Conservation (phyloP, 2,888 invertebrate genomes). For the Sipha maydis region DNA sequence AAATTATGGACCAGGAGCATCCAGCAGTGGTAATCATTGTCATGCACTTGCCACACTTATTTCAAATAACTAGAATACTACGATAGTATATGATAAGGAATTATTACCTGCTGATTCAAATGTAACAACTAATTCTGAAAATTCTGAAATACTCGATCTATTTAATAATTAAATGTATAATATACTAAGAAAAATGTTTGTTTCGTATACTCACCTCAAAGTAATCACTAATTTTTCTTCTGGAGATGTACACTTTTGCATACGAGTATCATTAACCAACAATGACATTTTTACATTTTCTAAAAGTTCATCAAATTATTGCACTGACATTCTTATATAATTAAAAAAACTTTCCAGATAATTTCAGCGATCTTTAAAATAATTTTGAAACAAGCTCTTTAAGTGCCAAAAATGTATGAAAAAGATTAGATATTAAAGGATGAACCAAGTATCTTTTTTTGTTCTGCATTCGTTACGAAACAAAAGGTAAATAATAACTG, state of each 20-base stretch:
- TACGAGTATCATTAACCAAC: not conserved
- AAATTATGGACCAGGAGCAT: too few species aligned
- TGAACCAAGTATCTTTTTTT: constrained; percentile 9
- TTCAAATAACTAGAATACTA: too few species aligned
- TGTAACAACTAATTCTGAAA: too few species aligned
- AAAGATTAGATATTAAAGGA: too few species aligned
- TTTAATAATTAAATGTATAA: too few species aligned
- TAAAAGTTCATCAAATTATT: constrained; percentile 15
- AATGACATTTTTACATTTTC: not conserved
- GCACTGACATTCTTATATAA: not conserved
- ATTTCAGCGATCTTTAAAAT: not conserved
- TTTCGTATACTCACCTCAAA: not conserved
- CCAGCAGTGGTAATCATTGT: too few species aligned
- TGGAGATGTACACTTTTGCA: not conserved
- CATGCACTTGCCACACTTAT: too few species aligned
- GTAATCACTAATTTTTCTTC: not conserved
- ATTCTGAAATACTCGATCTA: too few species aligned
- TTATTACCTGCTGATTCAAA: too few species aligned
- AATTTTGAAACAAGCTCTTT: not conserved
- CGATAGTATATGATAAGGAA: too few species aligned
- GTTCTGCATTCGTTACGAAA: not conserved
- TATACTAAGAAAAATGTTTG: too few species aligned
- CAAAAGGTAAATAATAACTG: too few species aligned
- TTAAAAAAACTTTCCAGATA: not conserved
- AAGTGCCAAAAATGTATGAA: not conserved